Evolutionary conservation across 2,888 invertebrate species (phyloP), one percentile per base, ranked within the genome.

Genomic region (Corbicula japonica): DNA sequence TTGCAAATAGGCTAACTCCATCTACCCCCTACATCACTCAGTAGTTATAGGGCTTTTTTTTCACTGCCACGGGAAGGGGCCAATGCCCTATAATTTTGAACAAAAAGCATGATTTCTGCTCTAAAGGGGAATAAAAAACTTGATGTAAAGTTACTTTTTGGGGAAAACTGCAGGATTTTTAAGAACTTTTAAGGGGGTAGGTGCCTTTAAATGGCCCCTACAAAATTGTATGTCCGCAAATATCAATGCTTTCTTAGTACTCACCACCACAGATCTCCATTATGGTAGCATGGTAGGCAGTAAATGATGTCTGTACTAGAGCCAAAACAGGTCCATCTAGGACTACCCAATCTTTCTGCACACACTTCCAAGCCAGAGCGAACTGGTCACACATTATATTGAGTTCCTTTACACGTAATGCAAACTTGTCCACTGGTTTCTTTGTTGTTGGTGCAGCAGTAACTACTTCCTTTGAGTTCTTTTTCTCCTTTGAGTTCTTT

Each of bases 261-360:
- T 48, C 41, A 77, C 81, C 76, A 34, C 44, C 35, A 56, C 81
- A 81, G 2, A 81, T 71, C 2, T 66, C 60, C 23, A 58, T 38
- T 12, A 74, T 66, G 8, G 56, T 30, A 1, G 12, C 10, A 62
- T 81, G 74, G 48, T 81, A 76, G 3, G 23, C 41, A 2, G 12
- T 26, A 35, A 74, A 77, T 6, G 61, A 66, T 1, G 26, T 8
- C 30, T 61, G 6, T 0, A 76, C 61, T 23, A 76, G 23, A 6
- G 23, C 52, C 21, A 44, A 26, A 2, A 50, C 41, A 28, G 50
- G 26, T 26, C 28, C 28, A 10, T 50, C 44, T 8, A 74, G 41
- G 21, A 35, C 21, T n/a, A 23, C 46, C 74, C 70, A 77, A 23
- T 46, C 44, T 12, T 38, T 50, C 21, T 44, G 4, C 0, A 74